Percentiles rank a stretch among this genome's conserved stretches.
phyloP scores from a whole-genome alignment of 2,888 invertebrate species.

The Leptogaster cylindrica region DNA sequence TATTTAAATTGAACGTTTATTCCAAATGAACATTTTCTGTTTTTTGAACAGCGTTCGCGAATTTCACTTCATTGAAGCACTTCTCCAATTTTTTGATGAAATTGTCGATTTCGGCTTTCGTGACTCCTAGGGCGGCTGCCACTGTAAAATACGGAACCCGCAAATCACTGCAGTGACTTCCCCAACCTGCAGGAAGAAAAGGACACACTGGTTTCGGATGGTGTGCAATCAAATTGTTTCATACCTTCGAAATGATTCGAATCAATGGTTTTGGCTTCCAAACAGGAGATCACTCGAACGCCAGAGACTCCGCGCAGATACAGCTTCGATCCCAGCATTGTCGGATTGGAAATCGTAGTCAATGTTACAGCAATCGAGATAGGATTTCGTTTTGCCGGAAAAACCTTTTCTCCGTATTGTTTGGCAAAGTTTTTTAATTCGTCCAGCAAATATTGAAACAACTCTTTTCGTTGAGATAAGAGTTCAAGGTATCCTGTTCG shows the following conservation, averaged over 20 bases:
- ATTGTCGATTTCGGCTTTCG: conserved; percentile 70
- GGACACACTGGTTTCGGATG: neutral
- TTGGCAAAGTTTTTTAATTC: conserved; percentile 66
- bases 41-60: too few relatives aligned
- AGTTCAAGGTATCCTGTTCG: conserved; percentile 68
- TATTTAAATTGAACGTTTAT: neutral
- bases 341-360: conserved; percentile 54
- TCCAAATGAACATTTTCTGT: neutral
- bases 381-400: conserved; percentile 70
- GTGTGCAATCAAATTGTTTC: neutral
- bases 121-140: conserved; percentile 75
- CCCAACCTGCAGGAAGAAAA: conserved; percentile 67
- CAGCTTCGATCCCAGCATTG: conserved; percentile 73
- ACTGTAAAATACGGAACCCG: conserved; percentile 74
- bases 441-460: conserved; percentile 68
- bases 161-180: conserved; percentile 69
- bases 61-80: conserved; percentile 61
- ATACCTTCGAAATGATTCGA: conserved; percentile 67
- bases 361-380: conserved; percentile 71
- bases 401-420: conserved; percentile 66
- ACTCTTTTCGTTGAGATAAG: conserved; percentile 67
- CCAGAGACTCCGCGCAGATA: conserved; percentile 77
- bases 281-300: conserved; percentile 68
- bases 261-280: conserved; percentile 65
- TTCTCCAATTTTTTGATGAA: conserved; percentile 72